Percentiles rank a stretch among this genome's conserved stretches.
These are phyloP conservation scores for Calosoma granatense DNA, from an alignment of 1,140 invertebrate genomes.

Conservation along the genomic window DNA sequence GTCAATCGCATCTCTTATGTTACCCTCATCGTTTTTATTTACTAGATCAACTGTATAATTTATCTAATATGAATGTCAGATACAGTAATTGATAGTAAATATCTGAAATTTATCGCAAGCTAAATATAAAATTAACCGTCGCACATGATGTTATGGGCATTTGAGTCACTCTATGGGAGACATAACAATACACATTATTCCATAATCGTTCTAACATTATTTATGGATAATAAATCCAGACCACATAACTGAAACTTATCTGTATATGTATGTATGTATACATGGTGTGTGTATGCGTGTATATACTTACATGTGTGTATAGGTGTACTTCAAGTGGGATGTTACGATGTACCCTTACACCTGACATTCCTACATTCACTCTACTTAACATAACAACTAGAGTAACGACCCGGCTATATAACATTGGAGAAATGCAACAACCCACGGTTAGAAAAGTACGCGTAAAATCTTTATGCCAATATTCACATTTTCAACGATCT, in stretches of 20 bases:
- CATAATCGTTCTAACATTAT: background rate
- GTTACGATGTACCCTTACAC: background rate
- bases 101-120: background rate
- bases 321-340: too few relatives aligned
- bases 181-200: background rate
- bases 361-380: background rate
- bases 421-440: too few relatives aligned
- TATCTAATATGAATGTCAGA: background rate
- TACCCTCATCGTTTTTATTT: too few relatives aligned
- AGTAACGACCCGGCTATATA: too few relatives aligned
- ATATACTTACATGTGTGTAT: too few relatives aligned
- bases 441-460: too few relatives aligned
- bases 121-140: background rate
- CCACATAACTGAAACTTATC: background rate
- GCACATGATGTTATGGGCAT: background rate
- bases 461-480: too few relatives aligned
- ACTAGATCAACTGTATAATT: background rate
- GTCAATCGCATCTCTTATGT: too few relatives aligned
- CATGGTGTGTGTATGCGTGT: too few relatives aligned
- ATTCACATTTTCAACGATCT: too few relatives aligned
- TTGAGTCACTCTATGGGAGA: background rate
- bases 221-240: background rate
- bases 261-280: background rate
- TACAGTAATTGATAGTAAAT: conserved; percentile 1
- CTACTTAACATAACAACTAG: background rate